Percentiles rank a stretch among this genome's conserved stretches.
Evolutionary conservation across 2,113 vertebrate species (phyloP).

Genomic region (Ivindomyrus marchei): DNA sequence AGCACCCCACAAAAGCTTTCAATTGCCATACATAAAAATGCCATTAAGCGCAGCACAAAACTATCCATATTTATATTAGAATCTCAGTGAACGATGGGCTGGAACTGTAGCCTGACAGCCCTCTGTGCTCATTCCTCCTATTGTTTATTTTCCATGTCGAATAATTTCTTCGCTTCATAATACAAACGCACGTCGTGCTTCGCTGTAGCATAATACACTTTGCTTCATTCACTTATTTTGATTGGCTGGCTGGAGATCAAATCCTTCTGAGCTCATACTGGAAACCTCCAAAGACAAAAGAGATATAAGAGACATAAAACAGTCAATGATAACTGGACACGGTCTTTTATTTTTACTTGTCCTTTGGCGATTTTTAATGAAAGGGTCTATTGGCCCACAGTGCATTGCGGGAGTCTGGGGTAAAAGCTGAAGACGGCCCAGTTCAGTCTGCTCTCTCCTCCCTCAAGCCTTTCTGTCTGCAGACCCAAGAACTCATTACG

Average conservation of each 20-base stretch:
- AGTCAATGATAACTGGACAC: neutral
- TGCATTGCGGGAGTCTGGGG: neutral
- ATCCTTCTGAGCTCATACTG: neutral
- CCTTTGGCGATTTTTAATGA: neutral
- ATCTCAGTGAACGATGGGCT: neutral
- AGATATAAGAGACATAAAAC: neutral
- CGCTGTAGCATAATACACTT: neutral
- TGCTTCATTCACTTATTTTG: neutral
- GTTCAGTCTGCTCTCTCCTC: neutral
- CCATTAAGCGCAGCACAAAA: neutral
- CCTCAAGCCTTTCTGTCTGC: neutral
- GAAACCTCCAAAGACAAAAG: neutral
- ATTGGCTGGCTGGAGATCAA: neutral
- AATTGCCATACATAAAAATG: neutral
- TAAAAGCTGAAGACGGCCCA: neutral
- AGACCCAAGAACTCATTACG: neutral
- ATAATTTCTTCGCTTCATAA: neutral
- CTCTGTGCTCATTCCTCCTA: neutral
- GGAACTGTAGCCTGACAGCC: neutral
- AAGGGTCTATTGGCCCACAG: neutral
- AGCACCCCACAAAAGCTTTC: neutral
- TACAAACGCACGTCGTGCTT: neutral
- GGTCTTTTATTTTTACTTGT: neutral
- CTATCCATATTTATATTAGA: neutral
- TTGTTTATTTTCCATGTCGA: neutral